phyloP scores from a whole-genome alignment of 2,797 vertebrate genomes.

The Philypnodon macrostomus region DNA sequence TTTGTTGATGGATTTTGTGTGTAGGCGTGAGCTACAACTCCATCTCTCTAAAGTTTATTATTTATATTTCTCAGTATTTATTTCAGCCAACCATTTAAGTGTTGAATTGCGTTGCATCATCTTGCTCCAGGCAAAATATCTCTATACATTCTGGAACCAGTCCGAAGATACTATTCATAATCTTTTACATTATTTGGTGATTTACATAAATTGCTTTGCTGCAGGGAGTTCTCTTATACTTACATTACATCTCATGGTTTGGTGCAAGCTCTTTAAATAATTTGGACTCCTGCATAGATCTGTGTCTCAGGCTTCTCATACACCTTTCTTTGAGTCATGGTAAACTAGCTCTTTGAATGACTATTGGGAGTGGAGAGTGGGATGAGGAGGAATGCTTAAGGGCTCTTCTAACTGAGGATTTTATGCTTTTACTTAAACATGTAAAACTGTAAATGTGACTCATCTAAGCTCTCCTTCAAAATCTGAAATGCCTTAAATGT shows the following conservation, averaged over 20 bases:
- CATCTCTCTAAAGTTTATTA: no score
- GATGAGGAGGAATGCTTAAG: neutral
- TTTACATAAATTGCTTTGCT: conserved; percentile 29
- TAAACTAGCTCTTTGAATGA: conserved; percentile 7
- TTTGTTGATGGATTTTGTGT: no score
- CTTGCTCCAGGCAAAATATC: conserved; percentile 11
- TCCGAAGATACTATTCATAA: conserved; percentile 23
- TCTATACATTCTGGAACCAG: no score
- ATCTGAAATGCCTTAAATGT: no score
- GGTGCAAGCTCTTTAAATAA: conserved; percentile 41
- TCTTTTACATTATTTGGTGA: conserved; percentile 32
- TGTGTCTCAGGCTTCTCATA: conserved; percentile 6
- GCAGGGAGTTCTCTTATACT: conserved; percentile 21
- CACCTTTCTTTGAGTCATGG: conserved; percentile 15
- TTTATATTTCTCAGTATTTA: no score
- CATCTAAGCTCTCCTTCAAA: no score
- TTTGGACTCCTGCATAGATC: conserved; percentile 36
- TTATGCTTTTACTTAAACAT: neutral
- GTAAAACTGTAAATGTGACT: neutral
- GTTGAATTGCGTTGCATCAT: neutral
- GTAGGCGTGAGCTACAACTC: no score
- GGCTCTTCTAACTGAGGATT: conserved; percentile 6
- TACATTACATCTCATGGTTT: conserved; percentile 15
- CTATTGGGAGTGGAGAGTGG: conserved; percentile 2
- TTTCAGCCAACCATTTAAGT: no score